Evolutionary conservation across 1,140 invertebrate species (phyloP), one percentile per base, ranked within the genome.

Genomic region (Caerostris darwini): DNA sequence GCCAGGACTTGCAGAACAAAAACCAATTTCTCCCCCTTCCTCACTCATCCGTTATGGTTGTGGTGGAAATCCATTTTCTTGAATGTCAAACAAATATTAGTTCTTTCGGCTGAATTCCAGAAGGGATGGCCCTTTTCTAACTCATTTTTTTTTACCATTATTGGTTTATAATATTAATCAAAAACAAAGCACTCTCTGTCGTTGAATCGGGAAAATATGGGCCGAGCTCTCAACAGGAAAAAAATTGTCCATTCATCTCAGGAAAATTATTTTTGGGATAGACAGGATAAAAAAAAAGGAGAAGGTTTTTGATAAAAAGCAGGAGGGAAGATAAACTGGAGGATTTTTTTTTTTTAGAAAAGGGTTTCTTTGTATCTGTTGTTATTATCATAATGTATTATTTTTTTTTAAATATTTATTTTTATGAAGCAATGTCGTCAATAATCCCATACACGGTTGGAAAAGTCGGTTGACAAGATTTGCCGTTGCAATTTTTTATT

Each of bases 101-200:
- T 53, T 77, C 71, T 14, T 6, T n/a, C n/a, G 5, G 7, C 6
- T 19, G 19, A 53, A 2, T 77, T 77, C 71, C 71, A 10, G 3
- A n/a, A n/a, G 67, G 67, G 19, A 69, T 10, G 34, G 34, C 34
- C 0, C 0, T 61, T 61, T 64, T 64, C 61, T 12, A 64, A 10
- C 3, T 10, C 61, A 14, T 64, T 10, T 14, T 17, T 53, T n/a
- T 19, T 50, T 10, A 58, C 56, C 83, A 19, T 85, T 85, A 85
- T 85, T 85, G 83, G 83, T 58, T 34, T 85, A 59, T 85, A 56
- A 85, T 85, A 85, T 85, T 59, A 85, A 85, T 19, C 56, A 85
- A 85, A 85, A 85, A 85, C 57, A 59, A 85, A 85, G 53, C 4
- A 85, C 34, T 34, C 10, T 64, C 4, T 77, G n/a, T 71, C 69